phyloP scores from a whole-genome alignment of 2,797 vertebrate species.

The Mus caroli region DNA sequence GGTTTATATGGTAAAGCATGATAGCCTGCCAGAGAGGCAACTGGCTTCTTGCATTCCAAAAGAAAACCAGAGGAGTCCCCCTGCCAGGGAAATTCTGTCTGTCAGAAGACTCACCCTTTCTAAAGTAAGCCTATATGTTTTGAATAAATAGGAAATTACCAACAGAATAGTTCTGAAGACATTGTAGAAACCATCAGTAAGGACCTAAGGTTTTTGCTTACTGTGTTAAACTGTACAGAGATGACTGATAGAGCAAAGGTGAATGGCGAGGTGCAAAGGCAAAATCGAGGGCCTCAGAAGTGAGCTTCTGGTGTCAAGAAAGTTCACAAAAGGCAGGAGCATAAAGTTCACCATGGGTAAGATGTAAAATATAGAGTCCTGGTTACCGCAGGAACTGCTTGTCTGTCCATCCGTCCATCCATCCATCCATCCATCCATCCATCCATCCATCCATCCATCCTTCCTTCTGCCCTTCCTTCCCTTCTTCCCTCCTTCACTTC shows the following conservation, averaged over 20 bases:
- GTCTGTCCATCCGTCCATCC: constrained; percentile 62
- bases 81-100: constrained; percentile 68
- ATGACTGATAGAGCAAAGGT: background rate
- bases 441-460: background rate
- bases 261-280: background rate
- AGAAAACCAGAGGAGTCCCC: constrained; percentile 76
- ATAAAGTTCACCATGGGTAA: constrained; percentile 66
- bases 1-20: background rate
- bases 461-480: constrained; percentile 60
- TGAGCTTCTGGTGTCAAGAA: background rate
- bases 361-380: constrained; percentile 60
- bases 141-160: constrained; percentile 68
- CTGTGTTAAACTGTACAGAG: constrained; percentile 47
- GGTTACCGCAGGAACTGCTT: constrained; percentile 14
- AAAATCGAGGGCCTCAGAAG: background rate
- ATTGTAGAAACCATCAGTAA: background rate
- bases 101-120: constrained; percentile 71
- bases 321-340: background rate
- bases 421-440: constrained; percentile 69
- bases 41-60: constrained; percentile 68
- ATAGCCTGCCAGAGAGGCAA: constrained; percentile 47
- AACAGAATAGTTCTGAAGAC: constrained; percentile 32
- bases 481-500: background rate
- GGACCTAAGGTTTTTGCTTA: constrained; percentile 43
- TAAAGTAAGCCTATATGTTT: constrained; percentile 68